Base-by-base conservation (phyloP, 2,113 vertebrate species). In the Lepus timidus region DNA sequence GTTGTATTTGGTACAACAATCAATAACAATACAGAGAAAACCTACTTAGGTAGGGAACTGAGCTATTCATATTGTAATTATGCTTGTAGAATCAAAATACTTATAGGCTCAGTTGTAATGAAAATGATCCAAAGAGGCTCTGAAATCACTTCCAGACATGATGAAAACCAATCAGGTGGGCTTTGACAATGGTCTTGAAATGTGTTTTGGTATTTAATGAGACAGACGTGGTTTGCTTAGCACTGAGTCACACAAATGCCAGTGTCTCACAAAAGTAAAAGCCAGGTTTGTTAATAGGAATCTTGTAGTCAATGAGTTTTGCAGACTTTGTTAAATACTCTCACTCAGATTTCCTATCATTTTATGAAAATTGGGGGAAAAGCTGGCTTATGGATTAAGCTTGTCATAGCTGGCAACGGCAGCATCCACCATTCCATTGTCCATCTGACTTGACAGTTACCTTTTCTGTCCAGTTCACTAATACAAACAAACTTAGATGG, bases 281-380 rank as follows among this genome's bases (percentile, higher is more conserved):
- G 62, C 3, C 88, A 92, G 96, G n/a, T 75, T 97, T 96, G 96
- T 97, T 98, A 95, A 97, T 61, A 98, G 83, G 83, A 68, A 78
- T n/a, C 31, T 82, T 73, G 3, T 36, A 20, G 86, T 88, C 44
- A 14, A 10, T 51, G 81, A 9, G 5, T 44, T 88, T 61, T 85
- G 88, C 64, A 90, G 91, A 70, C 68, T 94, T 97, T 96, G 96
- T 93, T 92, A 94, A 96, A 93, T 73, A 73, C 51, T 58, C 19
- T 17, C 55, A 58, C 14, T 14, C 55, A 58, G 55, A 95, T 94
- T 95, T 95, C 92, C 95, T 87, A 86, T 80, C 83, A 96, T 86
- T 97, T 88, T 93, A 90, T 81, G 49, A 92, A 96, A 97, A 96
- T 61, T 80, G 61, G 71, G 85, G 90, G 93, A 96, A 97, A 96